Base-by-base conservation (phyloP, 2,113 vertebrate species). In the Marmota flaviventris region DNA sequence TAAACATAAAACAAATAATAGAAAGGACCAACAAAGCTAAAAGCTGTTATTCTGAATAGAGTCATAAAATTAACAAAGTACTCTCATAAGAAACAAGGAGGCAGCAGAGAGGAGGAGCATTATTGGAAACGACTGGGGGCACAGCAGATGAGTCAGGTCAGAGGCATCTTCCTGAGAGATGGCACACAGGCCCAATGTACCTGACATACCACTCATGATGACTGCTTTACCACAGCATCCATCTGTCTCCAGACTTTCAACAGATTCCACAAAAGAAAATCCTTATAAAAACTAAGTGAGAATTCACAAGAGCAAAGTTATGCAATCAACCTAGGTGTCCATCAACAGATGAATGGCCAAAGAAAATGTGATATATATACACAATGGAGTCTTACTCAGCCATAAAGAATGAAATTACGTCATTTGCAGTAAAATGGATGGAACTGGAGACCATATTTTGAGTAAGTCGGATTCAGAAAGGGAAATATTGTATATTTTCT, bases 91-190 rank as follows among this genome's bases (percentile, higher is more conserved):
- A 37, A 67, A 32, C 5, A 9, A 48, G 29, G 29, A 42, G 11
- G 4, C 4, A 25, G 6, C 7, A 9, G 2, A 18, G 42, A 53
- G 53, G 45, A 58, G 12, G 48, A 51, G n/a, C 2, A 8, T 1
- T 6, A 12, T 0, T 1, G 34, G 73, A 2, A 3, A n/a, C 2
- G 16, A 5, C 9, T 34, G 29, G 69, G 34, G 32, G 25, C 8
- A 1, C 0, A 18, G 0, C 27, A 67, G 56, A 2, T 1, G 13
- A 12, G 4, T 4, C 0, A 16, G 82, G 29, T 34, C 22, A 6
- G 12, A 75, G 58, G 25, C 72, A 3, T 29, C 51, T n/a, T 3
- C 8, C 24, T 8, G 12, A 1, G 18, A 42, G 14, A 70, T 0
- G 12, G n/a, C 10, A 5, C 39, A 22, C 1, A 1, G 16, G 69